Evolutionary conservation across 2,888 invertebrate genomes (phyloP).

Genomic region (Argyresthia goedartella): DNA sequence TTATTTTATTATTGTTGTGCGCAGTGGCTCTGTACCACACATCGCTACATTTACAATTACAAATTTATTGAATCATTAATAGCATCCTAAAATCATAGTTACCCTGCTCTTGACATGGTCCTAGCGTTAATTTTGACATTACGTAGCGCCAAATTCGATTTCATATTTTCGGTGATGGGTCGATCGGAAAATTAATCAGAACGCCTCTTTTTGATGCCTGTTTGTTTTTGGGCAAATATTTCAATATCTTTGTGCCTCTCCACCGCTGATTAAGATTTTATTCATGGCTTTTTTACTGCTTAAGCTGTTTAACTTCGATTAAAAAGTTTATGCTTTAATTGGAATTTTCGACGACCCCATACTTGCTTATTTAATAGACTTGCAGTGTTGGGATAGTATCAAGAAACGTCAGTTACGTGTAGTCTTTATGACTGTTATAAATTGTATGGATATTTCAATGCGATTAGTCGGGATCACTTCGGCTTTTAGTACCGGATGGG

Average conservation of each 20-base stretch:
- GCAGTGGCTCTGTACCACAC: too few relatives aligned
- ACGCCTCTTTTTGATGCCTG: slow-evolving; percentile 60
- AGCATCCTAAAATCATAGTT: slow-evolving; percentile 18
- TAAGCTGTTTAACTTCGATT: background rate
- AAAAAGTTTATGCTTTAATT: background rate
- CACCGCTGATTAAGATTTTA: slow-evolving; percentile 67
- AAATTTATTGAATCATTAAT: too few relatives aligned
- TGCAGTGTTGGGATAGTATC: background rate
- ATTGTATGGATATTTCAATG: background rate
- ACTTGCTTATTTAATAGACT: background rate
- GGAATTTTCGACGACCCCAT: background rate
- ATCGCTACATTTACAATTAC: too few relatives aligned
- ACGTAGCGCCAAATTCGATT: slow-evolving; percentile 44
- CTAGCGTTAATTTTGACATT: slow-evolving; percentile 56
- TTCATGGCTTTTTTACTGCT: slow-evolving; percentile 35
- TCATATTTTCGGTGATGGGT: slow-evolving; percentile 29
- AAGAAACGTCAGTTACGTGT: background rate
- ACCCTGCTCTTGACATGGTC: slow-evolving; percentile 21
- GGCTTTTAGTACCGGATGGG: too few relatives aligned
- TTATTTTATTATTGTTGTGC: too few relatives aligned
- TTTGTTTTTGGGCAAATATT: slow-evolving; percentile 56
- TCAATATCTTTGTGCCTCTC: slow-evolving; percentile 28
- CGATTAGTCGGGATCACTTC: too few relatives aligned
- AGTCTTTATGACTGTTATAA: background rate
- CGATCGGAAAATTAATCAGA: slow-evolving; percentile 59